Conservation (phyloP, 2,113 vertebrate species). For the Entosphenus tridentatus region DNA sequence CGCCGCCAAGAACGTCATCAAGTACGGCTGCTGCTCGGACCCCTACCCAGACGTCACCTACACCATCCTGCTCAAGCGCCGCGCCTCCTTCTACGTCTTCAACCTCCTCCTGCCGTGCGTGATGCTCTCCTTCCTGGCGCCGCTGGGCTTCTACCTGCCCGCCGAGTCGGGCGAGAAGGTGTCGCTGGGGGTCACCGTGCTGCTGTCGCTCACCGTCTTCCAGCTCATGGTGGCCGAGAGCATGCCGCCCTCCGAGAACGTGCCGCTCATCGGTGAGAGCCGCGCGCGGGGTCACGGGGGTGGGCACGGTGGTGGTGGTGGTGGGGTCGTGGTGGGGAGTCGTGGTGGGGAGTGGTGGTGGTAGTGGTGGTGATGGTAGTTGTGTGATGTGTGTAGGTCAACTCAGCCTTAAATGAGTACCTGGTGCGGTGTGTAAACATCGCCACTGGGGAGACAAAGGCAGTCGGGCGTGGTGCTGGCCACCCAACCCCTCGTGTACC, state of each 20-base stretch:
- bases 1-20: conserved; percentile 31
- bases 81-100: conserved; percentile 58
- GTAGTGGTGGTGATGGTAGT: too few relatives aligned
- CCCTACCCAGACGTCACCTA: conserved; percentile 66
- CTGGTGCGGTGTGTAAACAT: too few relatives aligned
- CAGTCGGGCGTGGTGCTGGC: too few relatives aligned
- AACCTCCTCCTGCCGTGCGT: conserved; percentile 66
- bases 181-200: conserved; percentile 57
- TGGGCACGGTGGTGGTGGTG: too few relatives aligned
- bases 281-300: too few relatives aligned
- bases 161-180: conserved; percentile 69
- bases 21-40: conserved; percentile 62
- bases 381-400: too few relatives aligned
- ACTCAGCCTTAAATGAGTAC: too few relatives aligned
- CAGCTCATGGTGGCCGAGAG: conserved; percentile 68
- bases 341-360: too few relatives aligned
- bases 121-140: conserved; percentile 63
- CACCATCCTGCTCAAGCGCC: conserved; percentile 43
- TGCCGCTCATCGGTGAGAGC: conserved; percentile 57
- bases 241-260: conserved; percentile 61
- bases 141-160: conserved; percentile 60
- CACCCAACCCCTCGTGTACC: too few relatives aligned
- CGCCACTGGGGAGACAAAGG: too few relatives aligned
- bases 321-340: too few relatives aligned
- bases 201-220: conserved; percentile 66